Evolutionary conservation across 2,888 invertebrate genomes (phyloP).

Genomic region (Cheilosia vulpina): DNA sequence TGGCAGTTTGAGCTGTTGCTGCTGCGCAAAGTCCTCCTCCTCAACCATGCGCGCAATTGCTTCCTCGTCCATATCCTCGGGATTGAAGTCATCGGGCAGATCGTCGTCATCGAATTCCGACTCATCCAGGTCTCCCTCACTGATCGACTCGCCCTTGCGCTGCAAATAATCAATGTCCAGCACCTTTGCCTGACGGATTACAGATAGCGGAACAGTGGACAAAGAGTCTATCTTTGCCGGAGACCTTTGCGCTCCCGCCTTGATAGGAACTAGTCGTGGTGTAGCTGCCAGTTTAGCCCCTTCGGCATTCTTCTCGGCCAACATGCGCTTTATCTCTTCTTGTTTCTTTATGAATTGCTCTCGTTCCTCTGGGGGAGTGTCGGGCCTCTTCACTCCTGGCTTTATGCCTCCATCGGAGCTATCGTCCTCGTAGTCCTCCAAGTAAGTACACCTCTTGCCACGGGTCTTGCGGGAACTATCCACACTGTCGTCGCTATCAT

Average conservation of each 20-base stretch:
- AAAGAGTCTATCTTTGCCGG: slow-evolving; percentile 80
- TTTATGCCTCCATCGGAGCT: slow-evolving; percentile 83
- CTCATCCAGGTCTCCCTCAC: slow-evolving; percentile 79
- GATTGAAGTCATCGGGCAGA: slow-evolving; percentile 83
- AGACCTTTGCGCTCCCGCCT: slow-evolving; percentile 77
- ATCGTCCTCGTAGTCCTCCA: slow-evolving; percentile 83
- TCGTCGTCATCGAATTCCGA: slow-evolving; percentile 82
- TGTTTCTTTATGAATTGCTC: slow-evolving; percentile 83
- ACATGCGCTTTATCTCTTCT: slow-evolving; percentile 83
- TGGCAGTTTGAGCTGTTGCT: slow-evolving; percentile 85
- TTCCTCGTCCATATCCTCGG: slow-evolving; percentile 84
- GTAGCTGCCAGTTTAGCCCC: slow-evolving; percentile 82
- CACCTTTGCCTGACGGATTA: slow-evolving; percentile 83
- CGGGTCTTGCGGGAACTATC: slow-evolving; percentile 82
- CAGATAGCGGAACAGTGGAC: slow-evolving; percentile 82
- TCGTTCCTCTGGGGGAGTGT: slow-evolving; percentile 83
- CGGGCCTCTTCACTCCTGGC: slow-evolving; percentile 83
- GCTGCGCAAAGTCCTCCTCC: slow-evolving; percentile 86
- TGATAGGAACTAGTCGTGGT: slow-evolving; percentile 81
- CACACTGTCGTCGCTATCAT: slow-evolving; percentile 84
- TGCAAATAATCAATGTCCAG: slow-evolving; percentile 83
- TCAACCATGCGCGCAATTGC: slow-evolving; percentile 86
- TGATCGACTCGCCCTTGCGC: slow-evolving; percentile 81
- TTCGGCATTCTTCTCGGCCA: slow-evolving; percentile 83
- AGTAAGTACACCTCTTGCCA: slow-evolving; percentile 82